phyloP scores from a whole-genome alignment of 2,888 invertebrate genomes.

The Cataglyphis livida region DNA sequence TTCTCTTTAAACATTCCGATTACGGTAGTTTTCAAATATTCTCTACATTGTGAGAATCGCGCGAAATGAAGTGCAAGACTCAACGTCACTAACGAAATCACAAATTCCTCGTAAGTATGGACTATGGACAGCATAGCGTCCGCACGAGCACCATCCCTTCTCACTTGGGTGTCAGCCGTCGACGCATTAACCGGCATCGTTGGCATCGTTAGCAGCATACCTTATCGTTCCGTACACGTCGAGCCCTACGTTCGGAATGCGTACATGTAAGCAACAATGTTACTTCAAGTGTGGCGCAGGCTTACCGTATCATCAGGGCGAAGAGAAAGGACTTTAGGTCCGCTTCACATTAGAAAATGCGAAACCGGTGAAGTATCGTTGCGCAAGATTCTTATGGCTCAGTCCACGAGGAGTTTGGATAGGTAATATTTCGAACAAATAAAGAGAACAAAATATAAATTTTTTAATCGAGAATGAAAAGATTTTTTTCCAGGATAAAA shows the following conservation, averaged over 20 bases:
- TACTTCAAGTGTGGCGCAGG: constrained; percentile 59
- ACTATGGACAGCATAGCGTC: constrained; percentile 72
- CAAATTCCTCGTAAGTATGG: constrained; percentile 82
- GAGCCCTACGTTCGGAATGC: constrained; percentile 77
- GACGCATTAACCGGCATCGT: constrained; percentile 74
- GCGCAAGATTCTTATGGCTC: not conserved
- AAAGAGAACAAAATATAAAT: not conserved
- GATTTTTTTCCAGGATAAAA: not conserved
- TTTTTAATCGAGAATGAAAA: not conserved
- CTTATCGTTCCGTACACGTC: constrained; percentile 80
- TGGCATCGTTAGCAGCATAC: constrained; percentile 83
- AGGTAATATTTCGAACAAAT: not conserved
- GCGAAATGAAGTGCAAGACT: constrained; percentile 60
- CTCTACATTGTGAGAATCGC: constrained; percentile 43
- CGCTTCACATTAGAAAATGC: not conserved
- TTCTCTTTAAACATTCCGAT: not conserved
- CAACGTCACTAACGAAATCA: constrained; percentile 74
- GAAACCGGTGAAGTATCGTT: not conserved
- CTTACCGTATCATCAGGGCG: constrained; percentile 43
- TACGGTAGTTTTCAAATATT: constrained; percentile 59
- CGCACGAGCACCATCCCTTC: constrained; percentile 61
- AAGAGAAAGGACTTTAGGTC: not conserved
- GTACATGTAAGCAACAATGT: constrained; percentile 73
- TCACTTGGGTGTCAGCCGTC: constrained; percentile 60
- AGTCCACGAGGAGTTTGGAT: not conserved